Conservation (phyloP, 2,113 vertebrate genomes). For the Thunnus maccoyii region DNA sequence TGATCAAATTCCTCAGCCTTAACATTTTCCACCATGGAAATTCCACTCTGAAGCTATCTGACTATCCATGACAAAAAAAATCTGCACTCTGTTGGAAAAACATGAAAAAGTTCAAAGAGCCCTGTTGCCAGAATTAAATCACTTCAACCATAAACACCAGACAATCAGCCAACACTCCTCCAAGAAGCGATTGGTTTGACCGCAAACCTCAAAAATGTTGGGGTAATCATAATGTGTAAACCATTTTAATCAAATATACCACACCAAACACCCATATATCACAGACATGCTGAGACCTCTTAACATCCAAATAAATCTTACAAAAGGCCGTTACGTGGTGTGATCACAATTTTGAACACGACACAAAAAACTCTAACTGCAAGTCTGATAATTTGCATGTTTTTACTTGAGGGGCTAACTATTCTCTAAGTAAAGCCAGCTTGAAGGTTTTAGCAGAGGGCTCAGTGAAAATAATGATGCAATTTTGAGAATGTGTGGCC, state of each 20-base stretch:
- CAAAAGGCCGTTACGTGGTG: not conserved
- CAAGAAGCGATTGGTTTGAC: slow-evolving; percentile 19
- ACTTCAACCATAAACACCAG: slow-evolving; percentile 43
- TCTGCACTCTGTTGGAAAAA: slow-evolving; percentile 35
- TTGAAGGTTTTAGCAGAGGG: slow-evolving; percentile 4
- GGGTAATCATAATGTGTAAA: slow-evolving; percentile 45
- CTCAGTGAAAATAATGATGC: slow-evolving; percentile 4
- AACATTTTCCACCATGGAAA: slow-evolving; percentile 41
- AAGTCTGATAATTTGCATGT: slow-evolving; percentile 7
- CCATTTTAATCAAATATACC: slow-evolving; percentile 59
- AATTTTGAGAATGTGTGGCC: not conserved
- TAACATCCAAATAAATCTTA: slow-evolving; percentile 39
- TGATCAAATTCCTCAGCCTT: not conserved
- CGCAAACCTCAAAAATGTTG: slow-evolving; percentile 65
- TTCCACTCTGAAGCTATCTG: slow-evolving; percentile 13
- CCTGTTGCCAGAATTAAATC: slow-evolving; percentile 45
- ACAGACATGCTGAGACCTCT: slow-evolving; percentile 9
- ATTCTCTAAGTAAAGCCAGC: not conserved
- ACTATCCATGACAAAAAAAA: slow-evolving; percentile 4
- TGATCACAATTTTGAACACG: slow-evolving; percentile 5
- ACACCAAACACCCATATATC: slow-evolving; percentile 52
- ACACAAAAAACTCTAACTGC: not conserved
- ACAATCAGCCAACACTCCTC: slow-evolving; percentile 43
- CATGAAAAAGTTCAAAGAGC: not conserved
- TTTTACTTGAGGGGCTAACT: not conserved